phyloP scores from a whole-genome alignment of 2,888 invertebrate genomes.

The Blomia tropicalis region DNA sequence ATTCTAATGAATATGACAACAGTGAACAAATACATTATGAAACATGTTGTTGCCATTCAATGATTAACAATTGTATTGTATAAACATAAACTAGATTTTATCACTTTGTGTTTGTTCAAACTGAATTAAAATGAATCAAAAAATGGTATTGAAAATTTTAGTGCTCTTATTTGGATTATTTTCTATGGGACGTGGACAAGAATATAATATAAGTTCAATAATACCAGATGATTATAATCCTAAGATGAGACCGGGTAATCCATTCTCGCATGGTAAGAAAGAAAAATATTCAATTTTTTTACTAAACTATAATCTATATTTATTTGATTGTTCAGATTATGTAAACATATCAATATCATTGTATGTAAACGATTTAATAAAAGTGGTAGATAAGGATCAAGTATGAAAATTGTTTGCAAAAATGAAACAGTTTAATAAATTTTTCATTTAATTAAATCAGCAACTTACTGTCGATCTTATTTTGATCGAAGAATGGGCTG shows the following conservation, averaged over 20 bases:
- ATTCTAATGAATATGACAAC: no score
- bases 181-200: no score
- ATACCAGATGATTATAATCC: conserved; percentile 16
- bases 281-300: not conserved
- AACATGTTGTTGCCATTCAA: no score
- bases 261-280: not conserved
- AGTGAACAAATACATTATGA: no score
- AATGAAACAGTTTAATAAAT: not conserved
- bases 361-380: conserved; percentile 15
- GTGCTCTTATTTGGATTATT: no score
- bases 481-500: conserved; percentile 20
- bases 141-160: no score
- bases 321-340: not conserved
- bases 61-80: no score
- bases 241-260: conserved; percentile 11
- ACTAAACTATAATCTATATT: not conserved
- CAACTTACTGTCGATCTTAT: conserved; percentile 19
- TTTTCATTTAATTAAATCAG: not conserved
- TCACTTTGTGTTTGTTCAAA: no score
- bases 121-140: no score
- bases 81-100: no score
- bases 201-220: not conserved
- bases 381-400: conserved; percentile 18
- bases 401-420: not conserved
- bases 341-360: conserved; percentile 4